Percentiles rank a stretch among this genome's conserved stretches.
phyloP scores from a whole-genome alignment of 1,140 invertebrate species.

The Ceratina australensis region DNA sequence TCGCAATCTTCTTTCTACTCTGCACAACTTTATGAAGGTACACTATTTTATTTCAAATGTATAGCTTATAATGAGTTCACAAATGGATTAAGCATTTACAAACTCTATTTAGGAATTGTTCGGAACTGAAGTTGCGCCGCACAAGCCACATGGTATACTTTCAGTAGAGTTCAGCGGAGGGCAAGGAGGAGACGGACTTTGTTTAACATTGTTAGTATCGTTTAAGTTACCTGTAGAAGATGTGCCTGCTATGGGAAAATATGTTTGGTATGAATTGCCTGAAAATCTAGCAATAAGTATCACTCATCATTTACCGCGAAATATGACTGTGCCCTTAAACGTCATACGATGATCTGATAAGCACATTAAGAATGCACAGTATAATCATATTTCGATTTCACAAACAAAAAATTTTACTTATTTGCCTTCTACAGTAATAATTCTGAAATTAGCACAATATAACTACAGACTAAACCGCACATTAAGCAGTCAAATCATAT shows the following conservation, averaged over 20 bases:
- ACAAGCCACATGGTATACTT: conserved; percentile 91
- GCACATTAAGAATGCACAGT: background rate
- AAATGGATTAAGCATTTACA: background rate
- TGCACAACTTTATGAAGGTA: conserved; percentile 93
- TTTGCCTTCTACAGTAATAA: background rate
- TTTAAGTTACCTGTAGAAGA: conserved; percentile 92
- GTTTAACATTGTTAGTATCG: conserved; percentile 91
- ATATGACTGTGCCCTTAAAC: conserved; percentile 88
- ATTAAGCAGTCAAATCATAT: background rate
- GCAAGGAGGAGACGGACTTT: conserved; percentile 86
- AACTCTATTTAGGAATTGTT: conserved; percentile 88
- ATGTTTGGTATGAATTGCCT: conserved; percentile 91
- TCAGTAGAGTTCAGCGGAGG: conserved; percentile 82
- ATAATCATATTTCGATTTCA: conserved; percentile 3
- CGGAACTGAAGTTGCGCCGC: conserved; percentile 90
- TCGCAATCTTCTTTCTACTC: conserved; percentile 91
- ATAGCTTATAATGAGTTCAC: background rate
- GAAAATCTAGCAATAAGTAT: conserved; percentile 85
- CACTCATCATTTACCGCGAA: conserved; percentile 84
- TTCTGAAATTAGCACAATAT: background rate
- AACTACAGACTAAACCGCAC: background rate
- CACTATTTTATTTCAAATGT: conserved; percentile 57
- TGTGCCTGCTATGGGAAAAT: conserved; percentile 91
- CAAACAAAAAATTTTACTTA: conserved; percentile 9
- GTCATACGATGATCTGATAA: conserved; percentile 85